Conservation (phyloP, 2,888 invertebrate genomes). For the Anodontia alba region DNA sequence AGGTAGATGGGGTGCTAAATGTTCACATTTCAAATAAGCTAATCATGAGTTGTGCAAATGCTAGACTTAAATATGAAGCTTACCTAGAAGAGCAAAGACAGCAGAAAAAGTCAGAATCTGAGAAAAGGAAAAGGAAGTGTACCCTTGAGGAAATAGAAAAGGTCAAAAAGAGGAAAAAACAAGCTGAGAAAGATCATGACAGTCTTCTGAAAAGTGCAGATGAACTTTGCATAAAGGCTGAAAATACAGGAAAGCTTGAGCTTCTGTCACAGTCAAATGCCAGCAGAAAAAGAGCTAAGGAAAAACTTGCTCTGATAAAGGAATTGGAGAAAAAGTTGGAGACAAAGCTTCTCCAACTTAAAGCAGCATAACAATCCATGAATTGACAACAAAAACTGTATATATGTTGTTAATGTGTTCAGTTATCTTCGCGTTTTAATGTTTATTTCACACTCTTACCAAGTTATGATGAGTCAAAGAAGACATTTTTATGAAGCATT, state of each 20-base stretch:
- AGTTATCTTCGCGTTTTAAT: no score
- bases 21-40: constrained; percentile 27
- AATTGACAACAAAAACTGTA: no score
- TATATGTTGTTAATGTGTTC: no score
- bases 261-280: constrained; percentile 25
- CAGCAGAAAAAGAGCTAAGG: constrained; percentile 6
- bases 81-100: constrained; percentile 28
- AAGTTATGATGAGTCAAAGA: no score
- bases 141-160: not conserved
- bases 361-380: no score
- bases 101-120: constrained; percentile 17
- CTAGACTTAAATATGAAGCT: constrained; percentile 23
- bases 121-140: constrained; percentile 18
- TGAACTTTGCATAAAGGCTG: constrained; percentile 32
- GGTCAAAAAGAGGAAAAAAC: constrained; percentile 10
- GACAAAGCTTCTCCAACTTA: no score
- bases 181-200: constrained; percentile 22
- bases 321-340: no score
- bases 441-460: no score
- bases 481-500: no score
- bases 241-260: constrained; percentile 32
- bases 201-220: constrained; percentile 26
- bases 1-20: not conserved
- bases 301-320: not conserved
- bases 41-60: constrained; percentile 22